Conservation (phyloP, 2,888 invertebrate species). For the Mesodorylaimus sp. region DNA sequence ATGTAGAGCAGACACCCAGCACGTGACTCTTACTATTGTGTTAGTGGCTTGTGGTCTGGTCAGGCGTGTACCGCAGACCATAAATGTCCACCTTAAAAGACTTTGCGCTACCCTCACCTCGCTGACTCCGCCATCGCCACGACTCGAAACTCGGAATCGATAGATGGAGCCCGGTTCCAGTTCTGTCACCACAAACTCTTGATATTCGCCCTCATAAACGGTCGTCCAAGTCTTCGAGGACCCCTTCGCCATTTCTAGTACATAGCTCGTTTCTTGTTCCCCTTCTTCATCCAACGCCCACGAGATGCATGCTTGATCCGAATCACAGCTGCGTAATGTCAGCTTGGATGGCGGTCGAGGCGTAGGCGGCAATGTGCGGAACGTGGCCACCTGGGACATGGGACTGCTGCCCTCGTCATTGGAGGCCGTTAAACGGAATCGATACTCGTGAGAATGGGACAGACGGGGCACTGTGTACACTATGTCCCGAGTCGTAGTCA, state of each 20-base stretch:
- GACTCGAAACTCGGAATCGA: slow-evolving; percentile 54
- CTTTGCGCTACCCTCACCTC: no score
- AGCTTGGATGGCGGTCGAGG: slow-evolving; percentile 60
- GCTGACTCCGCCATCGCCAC: slow-evolving; percentile 54
- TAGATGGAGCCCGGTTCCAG: slow-evolving; percentile 62
- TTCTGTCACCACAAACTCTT: slow-evolving; percentile 60
- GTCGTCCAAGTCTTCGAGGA: slow-evolving; percentile 22
- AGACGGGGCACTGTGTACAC: slow-evolving; percentile 49
- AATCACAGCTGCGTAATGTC: no score
- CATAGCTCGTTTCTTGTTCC: no score
- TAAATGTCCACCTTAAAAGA: no score
- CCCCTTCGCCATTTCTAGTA: slow-evolving; percentile 41
- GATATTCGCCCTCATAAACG: slow-evolving; percentile 54
- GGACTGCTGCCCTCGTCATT: slow-evolving; percentile 64
- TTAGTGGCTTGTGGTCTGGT: no score
- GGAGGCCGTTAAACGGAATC: slow-evolving; percentile 49
- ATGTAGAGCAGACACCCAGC: no score
- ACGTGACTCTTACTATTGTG: no score
- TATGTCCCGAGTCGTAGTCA: slow-evolving; percentile 57
- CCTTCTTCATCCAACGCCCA: no score
- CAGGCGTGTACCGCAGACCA: no score
- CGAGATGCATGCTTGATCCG: no score
- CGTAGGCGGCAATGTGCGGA: slow-evolving; percentile 56
- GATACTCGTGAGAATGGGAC: slow-evolving; percentile 55
- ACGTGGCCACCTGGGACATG: slow-evolving; percentile 62